Percentiles rank a stretch among this genome's conserved stretches.
Conservation (phyloP, 2,797 vertebrate species). For the Chaetophractus vellerosus region DNA sequence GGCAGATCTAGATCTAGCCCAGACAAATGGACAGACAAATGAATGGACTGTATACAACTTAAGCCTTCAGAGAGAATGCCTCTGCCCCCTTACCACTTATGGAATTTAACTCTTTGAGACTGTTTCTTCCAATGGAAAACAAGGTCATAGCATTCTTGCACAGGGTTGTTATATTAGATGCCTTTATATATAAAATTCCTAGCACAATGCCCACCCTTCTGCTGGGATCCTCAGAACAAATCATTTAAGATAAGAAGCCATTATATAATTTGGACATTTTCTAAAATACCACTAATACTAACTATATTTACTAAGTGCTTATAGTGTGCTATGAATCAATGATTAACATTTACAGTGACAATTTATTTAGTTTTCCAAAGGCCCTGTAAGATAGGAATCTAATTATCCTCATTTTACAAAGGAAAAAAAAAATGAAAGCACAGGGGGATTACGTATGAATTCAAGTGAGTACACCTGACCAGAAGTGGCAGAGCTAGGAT, state of each 20-base stretch:
- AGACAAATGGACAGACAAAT: background rate
- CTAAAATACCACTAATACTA: conserved; percentile 23
- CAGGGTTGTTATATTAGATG: background rate
- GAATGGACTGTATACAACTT: background rate
- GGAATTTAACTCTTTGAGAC: background rate
- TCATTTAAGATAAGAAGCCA: background rate
- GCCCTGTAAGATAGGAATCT: background rate
- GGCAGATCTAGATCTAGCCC: background rate
- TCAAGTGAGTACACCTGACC: background rate
- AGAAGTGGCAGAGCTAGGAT: background rate
- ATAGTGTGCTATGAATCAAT: background rate
- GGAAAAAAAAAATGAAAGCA: background rate
- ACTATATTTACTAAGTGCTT: background rate
- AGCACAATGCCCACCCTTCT: background rate
- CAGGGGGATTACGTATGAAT: background rate
- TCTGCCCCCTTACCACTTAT: background rate
- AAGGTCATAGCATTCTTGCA: background rate
- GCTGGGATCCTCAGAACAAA: background rate
- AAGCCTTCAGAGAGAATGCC: background rate
- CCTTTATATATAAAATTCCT: background rate
- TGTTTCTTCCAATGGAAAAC: background rate
- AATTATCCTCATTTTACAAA: conserved; percentile 12
- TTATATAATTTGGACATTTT: background rate
- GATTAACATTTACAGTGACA: conserved; percentile 6
- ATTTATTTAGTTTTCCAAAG: background rate